Base-by-base conservation (phyloP, 2,113 vertebrate species). In the Enhydra lutris region DNA sequence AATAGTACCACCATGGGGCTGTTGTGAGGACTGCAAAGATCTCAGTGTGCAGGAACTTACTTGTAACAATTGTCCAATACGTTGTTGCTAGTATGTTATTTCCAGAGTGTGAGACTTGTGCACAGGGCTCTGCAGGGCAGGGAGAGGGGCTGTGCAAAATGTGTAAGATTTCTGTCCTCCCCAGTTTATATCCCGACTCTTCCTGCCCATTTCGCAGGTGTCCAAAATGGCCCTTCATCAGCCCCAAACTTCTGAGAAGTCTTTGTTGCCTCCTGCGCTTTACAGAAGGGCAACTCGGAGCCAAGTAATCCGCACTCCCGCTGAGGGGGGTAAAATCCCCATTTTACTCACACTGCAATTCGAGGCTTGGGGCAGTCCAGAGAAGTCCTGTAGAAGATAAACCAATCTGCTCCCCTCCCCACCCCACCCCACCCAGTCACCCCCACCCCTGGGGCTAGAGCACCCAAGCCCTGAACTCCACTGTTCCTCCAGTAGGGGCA, bases 241-340 rank as follows among this genome's bases (percentile, higher is more conserved):
- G 17, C 55, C 36, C 26, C 57, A n/a, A 78, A 57, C 47, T 69
- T 78, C 84, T 12, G 8, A 29, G 74, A 81, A 26, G 20, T 47
- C n/a, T 55, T 55, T 26, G 1, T 20, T 73, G 36, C 39, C 29
- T 26, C 79, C 55, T 13, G 15, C 11, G 24, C 29, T 55, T 80
- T 47, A 13, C 31, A 13, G 21, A 78, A 69, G 1, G 23, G 24
- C 34, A 15, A 29, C 31, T 29, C 24, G 0, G 0, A 50, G 42
- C 11, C 42, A 7, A 34, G 20, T 1, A 15, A 24, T 1, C n/a
- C 4, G 1, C 36, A 13, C 3, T 23, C 63, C 63, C 0, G 0
- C 31, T 14, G 31, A 50, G 45, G 15, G 5, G 5, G 4, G 11
- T 1, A 1, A 1, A 34, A 57, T 12, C 13, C 26, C 11, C 4